phyloP scores from a whole-genome alignment of 1,140 invertebrate genomes.

The Lordiphosa collinella region DNA sequence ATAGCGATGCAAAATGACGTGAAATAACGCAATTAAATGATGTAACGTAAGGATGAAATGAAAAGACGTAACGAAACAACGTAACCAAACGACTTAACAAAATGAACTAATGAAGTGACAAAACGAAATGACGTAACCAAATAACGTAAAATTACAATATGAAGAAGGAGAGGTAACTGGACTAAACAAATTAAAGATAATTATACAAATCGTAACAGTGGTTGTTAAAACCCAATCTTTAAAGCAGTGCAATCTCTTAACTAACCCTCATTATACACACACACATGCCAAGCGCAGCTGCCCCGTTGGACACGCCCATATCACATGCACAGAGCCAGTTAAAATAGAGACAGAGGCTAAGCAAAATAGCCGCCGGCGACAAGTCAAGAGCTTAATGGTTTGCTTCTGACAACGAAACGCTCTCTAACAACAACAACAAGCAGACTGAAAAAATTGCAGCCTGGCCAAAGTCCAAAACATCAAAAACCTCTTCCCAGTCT shows the following conservation, averaged over 20 bases:
- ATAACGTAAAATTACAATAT: no score
- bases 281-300: conserved; percentile 24
- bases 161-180: no score
- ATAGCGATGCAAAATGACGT: no score
- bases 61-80: no score
- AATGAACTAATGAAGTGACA: no score
- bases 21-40: no score
- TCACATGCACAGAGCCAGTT: not conserved
- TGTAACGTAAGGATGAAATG: no score
- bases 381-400: conserved; percentile 58
- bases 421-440: conserved; percentile 9
- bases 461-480: not conserved
- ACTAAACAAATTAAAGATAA: not conserved
- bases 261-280: conserved; percentile 8
- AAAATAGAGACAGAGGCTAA: not conserved
- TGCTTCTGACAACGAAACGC: conserved; percentile 44
- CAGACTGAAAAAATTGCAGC: not conserved
- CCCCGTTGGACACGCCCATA: conserved; percentile 14
- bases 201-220: not conserved
- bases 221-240: not conserved
- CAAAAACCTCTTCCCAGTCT: not conserved
- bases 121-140: no score
- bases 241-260: conserved; percentile 1
- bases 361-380: conserved; percentile 34
- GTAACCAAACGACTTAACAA: no score